Evolutionary conservation across 2,888 invertebrate species (phyloP).

Genomic region (Matsumyia berberina): DNA sequence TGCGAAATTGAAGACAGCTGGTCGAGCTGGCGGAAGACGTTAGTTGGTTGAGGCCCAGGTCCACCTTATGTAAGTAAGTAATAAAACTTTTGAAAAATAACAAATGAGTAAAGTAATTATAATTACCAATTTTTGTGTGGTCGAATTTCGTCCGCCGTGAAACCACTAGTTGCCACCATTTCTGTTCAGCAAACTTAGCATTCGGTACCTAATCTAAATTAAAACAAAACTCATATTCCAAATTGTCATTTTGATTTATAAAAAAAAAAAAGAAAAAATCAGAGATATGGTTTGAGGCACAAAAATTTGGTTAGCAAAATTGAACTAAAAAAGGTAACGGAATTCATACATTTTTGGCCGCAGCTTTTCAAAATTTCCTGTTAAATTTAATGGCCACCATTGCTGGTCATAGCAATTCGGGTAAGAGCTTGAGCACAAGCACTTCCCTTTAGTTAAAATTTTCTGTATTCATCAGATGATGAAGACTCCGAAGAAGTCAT

Average conservation of each 20-base stretch:
- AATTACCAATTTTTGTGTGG: no score
- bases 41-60: no score
- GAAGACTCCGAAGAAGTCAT: not conserved
- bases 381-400: slow-evolving; percentile 43
- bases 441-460: not conserved
- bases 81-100: no score
- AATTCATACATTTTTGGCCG: slow-evolving; percentile 51
- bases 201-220: not conserved
- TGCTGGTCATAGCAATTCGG: not conserved
- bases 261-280: not conserved
- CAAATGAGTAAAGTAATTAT: no score
- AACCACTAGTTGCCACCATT: no score
- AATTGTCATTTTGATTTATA: not conserved
- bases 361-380: slow-evolving; percentile 48
- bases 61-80: no score
- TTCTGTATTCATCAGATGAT: not conserved
- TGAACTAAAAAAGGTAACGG: not conserved
- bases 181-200: not conserved
- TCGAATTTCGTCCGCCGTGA: no score
- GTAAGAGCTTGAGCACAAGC: not conserved
- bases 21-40: no score
- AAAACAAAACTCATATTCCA: slow-evolving; percentile 6
- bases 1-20: no score
- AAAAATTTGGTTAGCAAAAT: not conserved
- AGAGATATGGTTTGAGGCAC: not conserved